Evolutionary conservation across 2,888 invertebrate species (phyloP).

Genomic region (Cephus spinipes): DNA sequence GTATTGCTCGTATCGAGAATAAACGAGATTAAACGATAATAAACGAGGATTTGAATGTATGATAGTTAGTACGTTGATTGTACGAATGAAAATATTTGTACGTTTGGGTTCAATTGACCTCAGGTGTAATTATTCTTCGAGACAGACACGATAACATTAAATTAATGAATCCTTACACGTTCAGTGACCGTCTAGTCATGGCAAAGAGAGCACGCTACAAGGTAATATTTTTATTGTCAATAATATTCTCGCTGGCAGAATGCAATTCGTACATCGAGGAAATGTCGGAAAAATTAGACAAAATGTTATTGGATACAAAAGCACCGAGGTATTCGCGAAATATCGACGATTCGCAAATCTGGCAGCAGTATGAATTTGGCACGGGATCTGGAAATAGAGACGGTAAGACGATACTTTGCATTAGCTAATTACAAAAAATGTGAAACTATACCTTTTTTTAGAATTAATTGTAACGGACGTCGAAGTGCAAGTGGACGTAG

Average conservation of each 20-base stretch:
- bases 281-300: slow-evolving; percentile 11
- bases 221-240: slow-evolving; percentile 8
- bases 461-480: slow-evolving; percentile 43
- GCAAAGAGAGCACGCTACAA: background rate
- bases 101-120: background rate
- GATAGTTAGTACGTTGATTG: background rate
- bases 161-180: background rate
- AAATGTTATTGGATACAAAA: slow-evolving; percentile 16
- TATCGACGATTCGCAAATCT: slow-evolving; percentile 35
- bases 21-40: background rate
- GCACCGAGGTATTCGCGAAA: slow-evolving; percentile 19
- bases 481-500: slow-evolving; percentile 23
- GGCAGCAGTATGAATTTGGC: slow-evolving; percentile 61
- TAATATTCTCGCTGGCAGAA: slow-evolving; percentile 16
- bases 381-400: slow-evolving; percentile 62
- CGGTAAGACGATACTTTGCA: slow-evolving; percentile 52
- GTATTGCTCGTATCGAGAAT: slow-evolving; percentile 2
- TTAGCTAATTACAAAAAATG: background rate
- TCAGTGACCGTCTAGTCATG: background rate
- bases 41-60: background rate
- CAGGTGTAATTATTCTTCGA: background rate
- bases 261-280: slow-evolving; percentile 9
- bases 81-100: background rate
- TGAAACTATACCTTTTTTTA: slow-evolving; percentile 30
- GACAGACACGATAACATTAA: background rate